Conservation (phyloP, 2,797 vertebrate species). For the Anguilla pacifica region DNA sequence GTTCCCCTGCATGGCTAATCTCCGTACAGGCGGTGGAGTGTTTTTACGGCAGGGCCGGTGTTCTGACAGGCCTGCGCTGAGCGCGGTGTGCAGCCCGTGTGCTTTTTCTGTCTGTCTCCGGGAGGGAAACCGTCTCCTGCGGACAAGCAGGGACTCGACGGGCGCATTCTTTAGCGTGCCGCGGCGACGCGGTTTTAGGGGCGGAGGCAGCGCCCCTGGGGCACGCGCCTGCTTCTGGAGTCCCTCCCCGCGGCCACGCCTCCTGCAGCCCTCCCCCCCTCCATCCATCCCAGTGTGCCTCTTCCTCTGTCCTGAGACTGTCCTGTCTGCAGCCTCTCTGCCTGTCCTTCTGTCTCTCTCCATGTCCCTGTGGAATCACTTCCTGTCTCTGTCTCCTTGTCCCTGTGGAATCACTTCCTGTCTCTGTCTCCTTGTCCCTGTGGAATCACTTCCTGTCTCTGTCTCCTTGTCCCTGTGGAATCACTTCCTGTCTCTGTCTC, state of each 20-base stretch:
- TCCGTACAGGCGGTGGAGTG: too few species aligned
- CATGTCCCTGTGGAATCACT: not conserved
- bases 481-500: not conserved
- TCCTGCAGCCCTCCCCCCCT: constrained; percentile 46
- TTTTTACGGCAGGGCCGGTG: not conserved
- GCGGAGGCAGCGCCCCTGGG: constrained; percentile 45
- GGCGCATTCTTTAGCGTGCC: constrained; percentile 70
- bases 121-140: constrained; percentile 54
- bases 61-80: not conserved
- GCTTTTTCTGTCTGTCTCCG: constrained; percentile 10
- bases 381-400: not conserved
- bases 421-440: not conserved
- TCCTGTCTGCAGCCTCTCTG: not conserved
- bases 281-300: not conserved
- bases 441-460: not conserved
- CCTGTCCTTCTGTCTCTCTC: not conserved
- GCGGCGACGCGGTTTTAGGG: constrained; percentile 36
- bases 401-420: not conserved
- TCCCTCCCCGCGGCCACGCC: not conserved
- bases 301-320: not conserved
- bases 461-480: not conserved
- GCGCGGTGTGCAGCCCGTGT: not conserved
- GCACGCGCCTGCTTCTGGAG: constrained; percentile 16
- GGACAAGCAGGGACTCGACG: constrained; percentile 71
- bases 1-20: not conserved